These are phyloP conservation scores for Amaurobius ferox DNA, from an alignment of 2,888 invertebrate species.

Conservation along the genomic window DNA sequence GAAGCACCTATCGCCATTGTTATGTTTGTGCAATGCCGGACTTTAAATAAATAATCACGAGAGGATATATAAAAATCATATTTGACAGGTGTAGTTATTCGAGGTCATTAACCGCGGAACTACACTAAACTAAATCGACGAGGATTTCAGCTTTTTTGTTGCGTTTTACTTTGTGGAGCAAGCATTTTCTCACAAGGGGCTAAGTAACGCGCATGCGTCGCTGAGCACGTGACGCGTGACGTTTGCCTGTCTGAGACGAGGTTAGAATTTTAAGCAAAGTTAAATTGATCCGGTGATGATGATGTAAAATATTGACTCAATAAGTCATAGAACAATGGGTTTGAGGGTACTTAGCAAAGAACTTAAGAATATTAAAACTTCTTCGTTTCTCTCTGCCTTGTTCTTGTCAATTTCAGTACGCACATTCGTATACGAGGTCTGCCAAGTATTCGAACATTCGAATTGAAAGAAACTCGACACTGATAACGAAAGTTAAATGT, in stretches of 20 bases:
- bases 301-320: neutral
- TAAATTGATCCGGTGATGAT: neutral
- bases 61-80: neutral
- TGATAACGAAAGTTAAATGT: no score
- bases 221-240: neutral
- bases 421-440: no score
- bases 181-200: slow-evolving; percentile 1
- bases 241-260: neutral
- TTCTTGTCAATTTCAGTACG: no score
- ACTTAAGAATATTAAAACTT: no score
- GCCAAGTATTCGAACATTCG: no score
- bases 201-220: neutral
- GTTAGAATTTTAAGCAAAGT: slow-evolving; percentile 1
- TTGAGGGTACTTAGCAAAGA: no score
- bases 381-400: no score
- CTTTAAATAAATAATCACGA: slow-evolving; percentile 8
- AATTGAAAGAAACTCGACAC: no score
- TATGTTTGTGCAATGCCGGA: neutral
- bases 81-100: slow-evolving; percentile 7
- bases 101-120: slow-evolving; percentile 10
- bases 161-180: neutral
- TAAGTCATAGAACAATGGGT: neutral
- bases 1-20: neutral
- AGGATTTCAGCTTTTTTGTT: neutral
- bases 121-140: neutral